Conservation (phyloP, 2,113 vertebrate genomes). For the Phrynosoma blainvillii region DNA sequence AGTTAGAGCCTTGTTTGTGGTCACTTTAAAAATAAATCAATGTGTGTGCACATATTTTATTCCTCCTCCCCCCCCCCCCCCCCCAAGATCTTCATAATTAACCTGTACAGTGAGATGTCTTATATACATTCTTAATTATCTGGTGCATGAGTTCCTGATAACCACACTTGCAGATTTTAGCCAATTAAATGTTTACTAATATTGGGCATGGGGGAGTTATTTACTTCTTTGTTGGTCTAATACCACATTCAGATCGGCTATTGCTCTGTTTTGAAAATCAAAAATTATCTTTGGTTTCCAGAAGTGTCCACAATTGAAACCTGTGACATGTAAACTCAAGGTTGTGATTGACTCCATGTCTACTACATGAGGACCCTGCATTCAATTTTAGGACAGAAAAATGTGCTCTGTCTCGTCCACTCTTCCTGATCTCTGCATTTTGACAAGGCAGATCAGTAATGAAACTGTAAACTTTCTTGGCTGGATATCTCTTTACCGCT, state of each 20-base stretch:
- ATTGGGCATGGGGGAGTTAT: background rate
- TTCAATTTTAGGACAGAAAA: no score
- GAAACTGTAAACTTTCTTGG: no score
- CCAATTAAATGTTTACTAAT: background rate
- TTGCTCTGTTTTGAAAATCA: background rate
- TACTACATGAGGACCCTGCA: background rate
- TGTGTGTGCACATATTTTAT: background rate
- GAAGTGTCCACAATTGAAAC: background rate
- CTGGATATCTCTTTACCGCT: no score
- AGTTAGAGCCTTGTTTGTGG: slow-evolving; percentile 32
- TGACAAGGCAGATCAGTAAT: no score
- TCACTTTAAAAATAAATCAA: slow-evolving; percentile 36
- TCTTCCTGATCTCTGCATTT: no score
- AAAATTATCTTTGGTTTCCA: background rate
- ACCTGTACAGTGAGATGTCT: background rate
- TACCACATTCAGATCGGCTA: background rate
- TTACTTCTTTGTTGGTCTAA: background rate
- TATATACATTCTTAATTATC: background rate
- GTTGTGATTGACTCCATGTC: background rate
- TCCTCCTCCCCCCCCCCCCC: background rate
- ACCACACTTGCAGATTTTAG: background rate
- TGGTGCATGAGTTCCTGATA: background rate
- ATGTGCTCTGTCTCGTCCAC: no score
- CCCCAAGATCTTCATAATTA: background rate
- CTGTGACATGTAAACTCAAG: background rate